A percentile compares a stretch with the other conserved stretches of the same genome.
These are phyloP conservation scores for Pocillopora meandrina DNA, from an alignment of 92 coral and sea anemone genomes.

Conservation along the genomic window DNA sequence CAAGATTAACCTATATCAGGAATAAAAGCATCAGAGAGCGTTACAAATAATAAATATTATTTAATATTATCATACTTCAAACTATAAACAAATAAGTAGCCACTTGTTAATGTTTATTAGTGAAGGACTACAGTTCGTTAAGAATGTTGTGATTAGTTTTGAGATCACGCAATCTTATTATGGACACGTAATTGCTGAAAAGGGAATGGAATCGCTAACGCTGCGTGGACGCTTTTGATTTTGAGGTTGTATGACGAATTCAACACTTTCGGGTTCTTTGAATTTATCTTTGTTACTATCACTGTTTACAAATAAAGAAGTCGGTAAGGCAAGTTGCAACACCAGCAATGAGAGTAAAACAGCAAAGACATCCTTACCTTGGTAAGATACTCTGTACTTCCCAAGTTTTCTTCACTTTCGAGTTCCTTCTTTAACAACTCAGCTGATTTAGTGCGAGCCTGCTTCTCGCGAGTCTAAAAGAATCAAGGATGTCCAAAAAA, in stretches of 20 bases:
- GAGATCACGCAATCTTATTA: too few relatives aligned
- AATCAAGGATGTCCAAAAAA: neutral
- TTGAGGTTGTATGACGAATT: too few relatives aligned
- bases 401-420: constrained; percentile 74
- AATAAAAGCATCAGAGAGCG: neutral
- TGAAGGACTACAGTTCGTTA: too few relatives aligned
- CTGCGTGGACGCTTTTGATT: too few relatives aligned
- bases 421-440: constrained; percentile 84
- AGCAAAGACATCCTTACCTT: constrained; percentile 47
- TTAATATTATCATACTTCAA: too few relatives aligned
- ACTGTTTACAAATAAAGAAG: neutral
- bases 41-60: neutral
- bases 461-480: constrained; percentile 86
- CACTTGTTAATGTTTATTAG: too few relatives aligned
- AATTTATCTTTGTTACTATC: too few relatives aligned
- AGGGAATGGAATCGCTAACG: too few relatives aligned
- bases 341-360: neutral
- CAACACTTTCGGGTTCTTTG: too few relatives aligned
- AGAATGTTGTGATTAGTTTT: too few relatives aligned
- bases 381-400: constrained; percentile 63
- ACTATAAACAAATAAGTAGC: too few relatives aligned
- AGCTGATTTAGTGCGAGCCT: constrained; percentile 93
- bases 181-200: too few relatives aligned
- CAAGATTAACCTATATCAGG: constrained; percentile 76
- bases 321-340: neutral